These are phyloP conservation scores for Standfussiana lucernea DNA, from an alignment of 2,888 invertebrate genomes.

Conservation along the genomic window DNA sequence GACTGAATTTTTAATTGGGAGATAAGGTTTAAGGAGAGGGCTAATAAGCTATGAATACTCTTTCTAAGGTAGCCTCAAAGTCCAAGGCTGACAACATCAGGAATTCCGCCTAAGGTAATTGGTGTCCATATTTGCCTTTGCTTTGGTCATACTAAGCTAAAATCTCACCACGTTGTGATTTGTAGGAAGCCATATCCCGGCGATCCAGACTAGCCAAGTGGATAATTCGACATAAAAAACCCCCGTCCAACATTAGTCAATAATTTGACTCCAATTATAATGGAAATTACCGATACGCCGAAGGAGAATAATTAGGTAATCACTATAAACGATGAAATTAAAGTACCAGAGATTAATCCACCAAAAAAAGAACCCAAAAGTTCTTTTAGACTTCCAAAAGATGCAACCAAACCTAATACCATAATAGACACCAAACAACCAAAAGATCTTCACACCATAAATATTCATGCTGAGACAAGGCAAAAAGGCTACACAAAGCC, in stretches of 20 bases:
- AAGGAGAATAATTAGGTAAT: background rate
- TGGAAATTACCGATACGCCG: background rate
- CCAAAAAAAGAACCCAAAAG: background rate
- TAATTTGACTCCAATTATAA: background rate
- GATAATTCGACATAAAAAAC: background rate
- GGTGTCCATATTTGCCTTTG: background rate
- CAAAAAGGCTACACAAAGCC: constrained; percentile 69
- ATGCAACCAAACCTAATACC: background rate
- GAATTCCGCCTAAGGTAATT: background rate
- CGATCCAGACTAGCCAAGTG: background rate
- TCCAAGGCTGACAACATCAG: background rate
- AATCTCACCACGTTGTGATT: background rate
- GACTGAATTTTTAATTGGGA: constrained; percentile 45
- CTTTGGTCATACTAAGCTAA: background rate
- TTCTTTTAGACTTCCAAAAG: background rate
- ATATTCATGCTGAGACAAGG: constrained; percentile 71
- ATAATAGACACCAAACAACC: constrained; percentile 45
- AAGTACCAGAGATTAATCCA: background rate
- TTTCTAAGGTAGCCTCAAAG: background rate
- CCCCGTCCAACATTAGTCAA: background rate
- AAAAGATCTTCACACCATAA: constrained; percentile 60
- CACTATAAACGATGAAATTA: background rate
- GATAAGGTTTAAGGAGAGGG: constrained; percentile 1
- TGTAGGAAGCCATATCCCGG: background rate
- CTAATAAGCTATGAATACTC: constrained; percentile 22